Percentiles rank a stretch among this genome's conserved stretches.
Conservation (phyloP, 2,888 invertebrate genomes). For the Pseudeuparius sepicola region DNA sequence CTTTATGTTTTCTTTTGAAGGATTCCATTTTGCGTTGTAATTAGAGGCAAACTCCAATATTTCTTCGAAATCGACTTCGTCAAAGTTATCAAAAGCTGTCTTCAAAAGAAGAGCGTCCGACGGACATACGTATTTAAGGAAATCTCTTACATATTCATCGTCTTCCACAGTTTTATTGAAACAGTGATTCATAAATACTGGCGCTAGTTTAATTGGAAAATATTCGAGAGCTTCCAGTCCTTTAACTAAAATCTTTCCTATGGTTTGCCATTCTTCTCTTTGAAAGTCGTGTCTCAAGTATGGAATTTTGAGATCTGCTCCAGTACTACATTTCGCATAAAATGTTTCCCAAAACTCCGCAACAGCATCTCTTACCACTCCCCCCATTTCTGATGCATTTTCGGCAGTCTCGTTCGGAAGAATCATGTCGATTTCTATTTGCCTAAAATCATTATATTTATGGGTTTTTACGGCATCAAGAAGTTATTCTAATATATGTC, state of each 20-base stretch:
- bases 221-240: slow-evolving; percentile 5
- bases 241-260: slow-evolving; percentile 11
- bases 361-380: slow-evolving; percentile 15
- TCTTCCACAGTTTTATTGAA: slow-evolving; percentile 5
- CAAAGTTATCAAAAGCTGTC: slow-evolving; percentile 10
- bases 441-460: slow-evolving; percentile 1
- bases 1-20: slow-evolving; percentile 12
- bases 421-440: slow-evolving; percentile 17
- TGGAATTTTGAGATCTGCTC: slow-evolving; percentile 15
- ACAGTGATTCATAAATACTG: slow-evolving; percentile 12
- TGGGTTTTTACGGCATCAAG: slow-evolving; percentile 8
- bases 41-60: slow-evolving; percentile 7
- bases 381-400: no score
- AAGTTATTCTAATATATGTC: slow-evolving; percentile 13
- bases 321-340: slow-evolving; percentile 17
- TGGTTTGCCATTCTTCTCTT: slow-evolving; percentile 9
- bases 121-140: slow-evolving; percentile 8
- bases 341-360: slow-evolving; percentile 15
- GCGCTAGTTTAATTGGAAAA: slow-evolving; percentile 13
- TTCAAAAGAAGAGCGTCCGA: slow-evolving; percentile 8
- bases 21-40: slow-evolving; percentile 12
- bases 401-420: no score
- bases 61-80: slow-evolving; percentile 10
- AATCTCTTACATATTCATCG: slow-evolving; percentile 4
- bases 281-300: slow-evolving; percentile 15